A percentile compares a stretch with the other conserved stretches of the same genome.
phyloP scores from a whole-genome alignment of 2,888 invertebrate species.

The Drosophila longiperda region DNA sequence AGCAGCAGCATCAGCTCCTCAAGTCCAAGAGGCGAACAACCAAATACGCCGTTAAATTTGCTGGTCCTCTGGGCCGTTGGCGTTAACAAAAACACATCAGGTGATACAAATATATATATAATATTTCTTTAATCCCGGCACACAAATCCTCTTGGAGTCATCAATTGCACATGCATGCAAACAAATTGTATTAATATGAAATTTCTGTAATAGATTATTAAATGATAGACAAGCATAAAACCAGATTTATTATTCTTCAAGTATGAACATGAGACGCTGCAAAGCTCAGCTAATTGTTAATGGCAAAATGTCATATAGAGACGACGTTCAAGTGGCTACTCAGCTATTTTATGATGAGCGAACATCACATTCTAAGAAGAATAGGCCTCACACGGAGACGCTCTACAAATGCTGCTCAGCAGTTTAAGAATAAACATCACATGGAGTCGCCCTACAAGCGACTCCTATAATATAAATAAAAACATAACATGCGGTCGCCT shows the following conservation, averaged over 20 bases:
- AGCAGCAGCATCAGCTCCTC: slow-evolving; percentile 37
- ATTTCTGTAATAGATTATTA: not conserved
- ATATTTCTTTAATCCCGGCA: slow-evolving; percentile 2
- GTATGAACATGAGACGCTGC: no score
- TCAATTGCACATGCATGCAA: slow-evolving; percentile 5
- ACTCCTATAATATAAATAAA: no score
- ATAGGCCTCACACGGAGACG: no score
- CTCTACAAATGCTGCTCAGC: no score
- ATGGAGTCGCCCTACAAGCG: no score
- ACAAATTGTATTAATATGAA: slow-evolving; percentile 16
- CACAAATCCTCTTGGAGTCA: slow-evolving; percentile 2
- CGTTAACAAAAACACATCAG: slow-evolving; percentile 18
- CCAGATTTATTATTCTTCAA: not conserved
- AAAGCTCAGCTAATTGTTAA: no score
- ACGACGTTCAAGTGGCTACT: no score
- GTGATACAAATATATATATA: not conserved
- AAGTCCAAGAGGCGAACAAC: slow-evolving; percentile 35
- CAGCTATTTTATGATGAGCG: no score
- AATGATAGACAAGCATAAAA: not conserved
- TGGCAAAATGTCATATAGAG: no score
- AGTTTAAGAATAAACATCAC: no score
- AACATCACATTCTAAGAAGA: no score
- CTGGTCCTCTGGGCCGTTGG: slow-evolving; percentile 53
- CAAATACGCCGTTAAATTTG: slow-evolving; percentile 47
- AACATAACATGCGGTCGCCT: no score